phyloP scores from a whole-genome alignment of 2,888 invertebrate genomes.

The Dioctria rufipes region DNA sequence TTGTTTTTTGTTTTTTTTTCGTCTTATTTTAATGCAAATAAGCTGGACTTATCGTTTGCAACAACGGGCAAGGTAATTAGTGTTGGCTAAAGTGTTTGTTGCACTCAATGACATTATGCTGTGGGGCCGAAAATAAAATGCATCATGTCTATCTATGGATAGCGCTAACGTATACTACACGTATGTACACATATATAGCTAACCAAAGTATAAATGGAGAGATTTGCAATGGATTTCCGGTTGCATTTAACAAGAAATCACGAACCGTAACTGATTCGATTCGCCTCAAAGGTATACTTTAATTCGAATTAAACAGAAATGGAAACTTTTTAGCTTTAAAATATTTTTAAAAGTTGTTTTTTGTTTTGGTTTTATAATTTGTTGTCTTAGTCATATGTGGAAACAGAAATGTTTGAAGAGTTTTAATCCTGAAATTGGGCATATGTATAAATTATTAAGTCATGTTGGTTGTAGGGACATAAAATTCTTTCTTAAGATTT shows the following conservation, averaged over 20 bases:
- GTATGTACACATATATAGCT: background rate
- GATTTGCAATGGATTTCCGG: constrained; percentile 52
- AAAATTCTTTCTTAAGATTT: too few relatives aligned
- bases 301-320: constrained; percentile 35
- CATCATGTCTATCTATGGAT: constrained; percentile 12
- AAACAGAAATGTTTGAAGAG: too few relatives aligned
- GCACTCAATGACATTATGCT: constrained; percentile 41
- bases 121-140: constrained; percentile 40
- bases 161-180: constrained; percentile 6
- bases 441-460: too few relatives aligned
- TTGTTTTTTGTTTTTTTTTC: constrained; percentile 24
- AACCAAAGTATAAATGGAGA: constrained; percentile 13
- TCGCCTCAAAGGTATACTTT: constrained; percentile 38
- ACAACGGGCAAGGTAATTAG: constrained; percentile 25
- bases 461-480: too few relatives aligned
- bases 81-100: constrained; percentile 22
- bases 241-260: constrained; percentile 49
- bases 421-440: too few relatives aligned
- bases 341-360: constrained; percentile 8
- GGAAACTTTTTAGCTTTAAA: constrained; percentile 32
- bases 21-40: constrained; percentile 32
- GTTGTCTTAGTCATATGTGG: too few relatives aligned
- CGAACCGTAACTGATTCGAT: constrained; percentile 40
- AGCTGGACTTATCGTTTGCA: constrained; percentile 1
- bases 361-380: too few relatives aligned